Evolutionary conservation across 1,140 invertebrate genomes (phyloP).

Genomic region (Scaptomyza montana): DNA sequence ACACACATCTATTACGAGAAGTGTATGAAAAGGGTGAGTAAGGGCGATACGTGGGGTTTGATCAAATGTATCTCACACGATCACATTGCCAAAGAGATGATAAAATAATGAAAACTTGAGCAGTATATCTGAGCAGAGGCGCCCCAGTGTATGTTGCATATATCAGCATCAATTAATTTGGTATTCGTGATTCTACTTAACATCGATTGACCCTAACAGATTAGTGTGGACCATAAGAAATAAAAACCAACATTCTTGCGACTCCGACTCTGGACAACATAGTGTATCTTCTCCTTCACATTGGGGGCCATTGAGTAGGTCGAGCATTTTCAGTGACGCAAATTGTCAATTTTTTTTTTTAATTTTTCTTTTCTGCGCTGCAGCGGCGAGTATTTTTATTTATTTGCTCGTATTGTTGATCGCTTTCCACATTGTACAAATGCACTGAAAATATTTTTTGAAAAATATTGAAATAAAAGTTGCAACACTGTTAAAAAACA

Average conservation of each 20-base stretch:
- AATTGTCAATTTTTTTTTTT: constrained; percentile 67
- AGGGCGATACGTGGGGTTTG: not conserved
- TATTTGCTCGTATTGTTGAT: constrained; percentile 48
- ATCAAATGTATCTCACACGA: constrained; percentile 19
- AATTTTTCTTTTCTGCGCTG: constrained; percentile 4
- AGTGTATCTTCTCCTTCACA: not conserved
- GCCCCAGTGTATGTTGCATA: constrained; percentile 32
- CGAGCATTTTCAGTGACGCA: constrained; percentile 68
- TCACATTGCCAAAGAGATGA: constrained; percentile 17
- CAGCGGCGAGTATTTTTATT: constrained; percentile 46
- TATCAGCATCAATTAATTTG: constrained; percentile 83
- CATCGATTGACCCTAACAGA: constrained; percentile 84
- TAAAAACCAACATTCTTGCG: constrained; percentile 28
- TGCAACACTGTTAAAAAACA: no score
- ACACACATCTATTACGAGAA: constrained; percentile 58
- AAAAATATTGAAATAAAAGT: no score
- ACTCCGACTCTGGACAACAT: not conserved
- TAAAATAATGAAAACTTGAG: not conserved
- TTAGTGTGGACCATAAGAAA: constrained; percentile 76
- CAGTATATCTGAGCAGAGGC: not conserved
- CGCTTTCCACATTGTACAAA: constrained; percentile 38
- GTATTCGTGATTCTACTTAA: constrained; percentile 84
- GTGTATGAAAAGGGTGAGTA: constrained; percentile 1
- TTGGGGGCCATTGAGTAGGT: constrained; percentile 37
- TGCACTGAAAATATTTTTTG: not conserved